Base-by-base conservation (phyloP, 2,888 invertebrate genomes). In the Eustalomyia histrio region DNA sequence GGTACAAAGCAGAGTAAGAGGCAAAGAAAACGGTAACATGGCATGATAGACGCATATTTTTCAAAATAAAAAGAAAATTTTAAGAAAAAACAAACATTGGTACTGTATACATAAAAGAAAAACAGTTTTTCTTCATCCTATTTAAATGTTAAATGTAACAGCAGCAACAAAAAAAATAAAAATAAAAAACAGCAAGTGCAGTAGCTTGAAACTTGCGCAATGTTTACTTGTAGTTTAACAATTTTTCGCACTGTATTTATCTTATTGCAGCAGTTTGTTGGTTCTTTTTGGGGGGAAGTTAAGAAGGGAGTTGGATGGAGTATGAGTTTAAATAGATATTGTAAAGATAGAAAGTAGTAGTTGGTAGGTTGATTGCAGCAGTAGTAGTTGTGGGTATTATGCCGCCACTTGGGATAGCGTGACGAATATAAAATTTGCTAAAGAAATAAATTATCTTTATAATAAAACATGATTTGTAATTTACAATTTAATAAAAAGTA, bases 191-290 rank as follows among this genome's bases (percentile, higher is more conserved):
- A 14, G 65, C 64, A 67, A 78, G 72, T 78, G 78, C 74, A 76
- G 74, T 74, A 81, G 69, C 61, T 81, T 81, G 74, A 81, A 81
- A 81, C 81, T 81, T 81, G 81, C 81, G 81, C 81, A 81, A 81
- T 81, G 78, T 71, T 67, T 80, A 72, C 72, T 68, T 71, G 58
- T 33, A 18, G 29, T 53, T 47, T 64, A 64, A 43, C 24, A 55
- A 55, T 12, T 65, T 65, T 72, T 72, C 63, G 67, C 74, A 74
- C 24, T 74, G 39, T 47, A 63, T 73, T 39, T 39, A 39, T 39
- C 10, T 39, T 39, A 1, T 39, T 12, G 29, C 7, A 29, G 29
- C 29, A 29, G 29, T 39, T 39, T 61, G 33, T 39, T 63, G 63
- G 7, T 47, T 21, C 43, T 33, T 63, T 35, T 63, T 18, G 14